Conservation (phyloP, 2,888 invertebrate genomes). For the Folsomia candida region DNA sequence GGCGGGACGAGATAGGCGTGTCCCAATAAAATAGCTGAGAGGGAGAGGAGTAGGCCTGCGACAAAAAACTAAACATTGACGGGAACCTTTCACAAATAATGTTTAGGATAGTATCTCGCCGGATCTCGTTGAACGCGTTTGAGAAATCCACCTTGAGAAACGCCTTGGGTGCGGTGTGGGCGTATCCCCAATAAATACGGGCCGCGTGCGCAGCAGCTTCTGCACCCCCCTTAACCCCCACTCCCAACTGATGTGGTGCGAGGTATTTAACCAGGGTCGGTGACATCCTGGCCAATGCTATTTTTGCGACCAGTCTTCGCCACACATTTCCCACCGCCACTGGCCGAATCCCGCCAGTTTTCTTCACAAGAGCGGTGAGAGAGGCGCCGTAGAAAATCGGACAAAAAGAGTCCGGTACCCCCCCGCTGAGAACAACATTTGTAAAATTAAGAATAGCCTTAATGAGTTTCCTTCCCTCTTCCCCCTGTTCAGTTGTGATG, state of each 20-base stretch:
- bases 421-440: not conserved
- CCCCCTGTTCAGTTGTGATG: not conserved
- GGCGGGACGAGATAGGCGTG: not conserved
- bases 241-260: too few species aligned
- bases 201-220: too few species aligned
- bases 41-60: not conserved
- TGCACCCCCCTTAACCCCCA: too few species aligned
- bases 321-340: conserved; percentile 24
- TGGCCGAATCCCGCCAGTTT: conserved; percentile 32
- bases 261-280: not conserved
- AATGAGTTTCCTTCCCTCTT: not conserved
- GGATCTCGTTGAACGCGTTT: not conserved
- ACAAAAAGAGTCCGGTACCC: not conserved
- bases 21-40: not conserved
- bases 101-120: too few species aligned
- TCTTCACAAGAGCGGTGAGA: too few species aligned
- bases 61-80: too few species aligned
- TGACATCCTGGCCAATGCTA: not conserved
- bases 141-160: not conserved
- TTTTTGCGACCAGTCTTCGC: not conserved
- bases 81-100: too few species aligned
- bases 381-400: conserved; percentile 25
- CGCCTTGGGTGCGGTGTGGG: not conserved
- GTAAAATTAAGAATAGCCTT: conserved; percentile 7
- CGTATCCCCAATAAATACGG: too few species aligned